Evolutionary conservation across 2,797 vertebrate species (phyloP).

Genomic region (Phyllotis vaccarum): DNA sequence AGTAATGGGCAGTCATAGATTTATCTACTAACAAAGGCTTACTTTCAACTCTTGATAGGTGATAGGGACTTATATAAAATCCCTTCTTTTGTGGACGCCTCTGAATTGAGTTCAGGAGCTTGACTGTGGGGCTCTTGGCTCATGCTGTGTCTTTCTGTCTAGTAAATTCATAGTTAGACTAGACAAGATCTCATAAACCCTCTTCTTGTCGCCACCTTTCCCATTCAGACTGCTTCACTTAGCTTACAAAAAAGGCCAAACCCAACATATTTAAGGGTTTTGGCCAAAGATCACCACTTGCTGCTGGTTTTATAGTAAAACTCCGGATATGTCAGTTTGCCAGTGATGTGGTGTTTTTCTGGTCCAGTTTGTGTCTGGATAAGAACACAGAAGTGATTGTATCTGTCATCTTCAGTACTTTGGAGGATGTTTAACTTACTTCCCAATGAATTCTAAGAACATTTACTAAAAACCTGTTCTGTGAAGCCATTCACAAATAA

Average conservation of each 20-base stretch:
- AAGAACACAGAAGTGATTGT: background rate
- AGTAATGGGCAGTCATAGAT: background rate
- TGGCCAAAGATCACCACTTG: background rate
- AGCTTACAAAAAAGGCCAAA: background rate
- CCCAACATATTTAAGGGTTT: background rate
- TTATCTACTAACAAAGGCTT: background rate
- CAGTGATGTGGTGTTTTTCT: background rate
- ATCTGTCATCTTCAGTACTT: background rate
- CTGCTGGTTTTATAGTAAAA: constrained; percentile 36
- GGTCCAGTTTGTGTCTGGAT: constrained; percentile 20
- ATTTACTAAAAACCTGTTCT: constrained; percentile 39
- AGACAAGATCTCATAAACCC: background rate
- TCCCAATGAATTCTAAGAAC: constrained; percentile 48
- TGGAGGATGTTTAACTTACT: constrained; percentile 37
- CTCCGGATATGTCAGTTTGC: background rate
- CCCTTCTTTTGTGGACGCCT: background rate
- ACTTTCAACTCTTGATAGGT: background rate
- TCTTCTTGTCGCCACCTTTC: background rate
- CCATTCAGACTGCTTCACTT: constrained; percentile 15
- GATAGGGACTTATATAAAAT: background rate
- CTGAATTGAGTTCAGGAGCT: background rate
- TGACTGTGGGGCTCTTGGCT: background rate
- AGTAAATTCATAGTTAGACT: background rate
- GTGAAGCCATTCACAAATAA: constrained; percentile 36
- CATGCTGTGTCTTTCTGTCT: background rate